Conservation (phyloP, 1,140 invertebrate genomes). For the Saccostrea echinata region DNA sequence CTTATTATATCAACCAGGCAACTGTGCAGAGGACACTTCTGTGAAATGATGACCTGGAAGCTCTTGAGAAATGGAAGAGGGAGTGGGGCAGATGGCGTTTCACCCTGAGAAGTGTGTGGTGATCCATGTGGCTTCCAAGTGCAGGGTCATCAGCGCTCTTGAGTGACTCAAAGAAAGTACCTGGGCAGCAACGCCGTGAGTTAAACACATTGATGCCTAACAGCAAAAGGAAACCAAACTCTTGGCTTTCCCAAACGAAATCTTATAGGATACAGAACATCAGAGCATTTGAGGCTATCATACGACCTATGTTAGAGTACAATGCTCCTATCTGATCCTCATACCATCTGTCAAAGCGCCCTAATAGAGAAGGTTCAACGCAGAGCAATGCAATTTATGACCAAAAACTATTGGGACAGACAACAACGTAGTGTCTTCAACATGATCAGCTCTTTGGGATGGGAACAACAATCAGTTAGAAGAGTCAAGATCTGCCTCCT, state of each 20-base stretch:
- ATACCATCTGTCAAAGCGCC: not conserved
- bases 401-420: not conserved
- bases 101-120: conserved; percentile 44
- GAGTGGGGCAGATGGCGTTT: conserved; percentile 42
- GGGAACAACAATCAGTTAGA: not conserved
- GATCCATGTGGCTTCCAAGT: not conserved
- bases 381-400: not conserved
- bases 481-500: not conserved
- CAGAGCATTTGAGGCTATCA: too few relatives aligned
- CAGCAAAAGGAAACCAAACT: too few relatives aligned
- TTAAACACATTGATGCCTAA: not conserved
- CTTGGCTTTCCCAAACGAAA: too few relatives aligned
- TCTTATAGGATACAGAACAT: too few relatives aligned
- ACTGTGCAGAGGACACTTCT: not conserved
- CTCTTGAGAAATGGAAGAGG: conserved; percentile 43
- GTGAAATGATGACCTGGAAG: conserved; percentile 31
- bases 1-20: not conserved
- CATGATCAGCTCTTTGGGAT: not conserved
- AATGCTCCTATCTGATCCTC: not conserved
- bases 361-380: not conserved
- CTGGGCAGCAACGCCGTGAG: not conserved
- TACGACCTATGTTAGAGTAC: not conserved
- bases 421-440: not conserved
- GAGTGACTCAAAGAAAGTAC: not conserved
- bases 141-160: not conserved